Conservation (phyloP, 2,113 vertebrate species). For the Lagopus leucura region DNA sequence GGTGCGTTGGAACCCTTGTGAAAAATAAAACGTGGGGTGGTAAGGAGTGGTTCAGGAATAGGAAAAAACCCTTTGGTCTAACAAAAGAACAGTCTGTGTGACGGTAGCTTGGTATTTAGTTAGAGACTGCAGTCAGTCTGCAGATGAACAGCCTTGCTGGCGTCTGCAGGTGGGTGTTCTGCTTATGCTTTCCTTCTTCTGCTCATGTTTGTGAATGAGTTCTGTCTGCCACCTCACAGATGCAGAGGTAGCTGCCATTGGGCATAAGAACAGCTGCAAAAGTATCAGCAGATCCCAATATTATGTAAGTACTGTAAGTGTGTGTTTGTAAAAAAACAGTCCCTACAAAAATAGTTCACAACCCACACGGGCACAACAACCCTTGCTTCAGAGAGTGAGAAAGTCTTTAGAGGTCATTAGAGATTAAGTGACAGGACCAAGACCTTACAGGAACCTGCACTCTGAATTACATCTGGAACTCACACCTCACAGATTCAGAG, state of each 20-base stretch:
- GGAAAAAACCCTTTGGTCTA: slow-evolving; percentile 58
- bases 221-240: slow-evolving; percentile 47
- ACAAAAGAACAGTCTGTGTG: slow-evolving; percentile 49
- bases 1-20: slow-evolving; percentile 26
- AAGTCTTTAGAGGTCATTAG: slow-evolving; percentile 31
- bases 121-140: slow-evolving; percentile 54
- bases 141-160: slow-evolving; percentile 55
- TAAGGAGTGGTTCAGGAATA: slow-evolving; percentile 51
- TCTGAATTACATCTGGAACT: slow-evolving; percentile 45
- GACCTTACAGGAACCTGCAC: slow-evolving; percentile 10
- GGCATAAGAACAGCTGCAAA: too few species aligned
- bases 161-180: slow-evolving; percentile 66
- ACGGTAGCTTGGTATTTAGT: slow-evolving; percentile 55
- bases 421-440: slow-evolving; percentile 51
- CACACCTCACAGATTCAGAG: slow-evolving; percentile 22
- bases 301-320: background rate
- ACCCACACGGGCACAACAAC: background rate
- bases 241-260: slow-evolving; percentile 20
- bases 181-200: slow-evolving; percentile 51
- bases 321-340: slow-evolving; percentile 14
- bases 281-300: slow-evolving; percentile 45
- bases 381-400: slow-evolving; percentile 29
- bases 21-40: slow-evolving; percentile 59
- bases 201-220: slow-evolving; percentile 3
- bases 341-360: slow-evolving; percentile 16